These are phyloP conservation scores for Siniperca obscura DNA, from an alignment of 2,797 vertebrate genomes.

Conservation along the genomic window DNA sequence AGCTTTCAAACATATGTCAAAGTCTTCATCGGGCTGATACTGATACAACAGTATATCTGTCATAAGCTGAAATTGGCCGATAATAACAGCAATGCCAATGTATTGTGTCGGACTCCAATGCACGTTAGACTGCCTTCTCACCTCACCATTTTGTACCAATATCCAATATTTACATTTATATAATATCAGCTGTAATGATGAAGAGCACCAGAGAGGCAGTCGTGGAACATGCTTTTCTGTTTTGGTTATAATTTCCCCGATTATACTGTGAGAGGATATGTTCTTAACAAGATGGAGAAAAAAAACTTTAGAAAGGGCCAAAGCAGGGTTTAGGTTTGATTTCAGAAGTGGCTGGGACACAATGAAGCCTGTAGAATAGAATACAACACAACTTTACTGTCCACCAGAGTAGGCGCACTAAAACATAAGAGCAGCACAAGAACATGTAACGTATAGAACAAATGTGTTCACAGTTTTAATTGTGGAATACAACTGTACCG, in stretches of 20 bases:
- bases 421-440: background rate
- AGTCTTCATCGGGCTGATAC: background rate
- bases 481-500: no score
- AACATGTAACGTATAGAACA: background rate
- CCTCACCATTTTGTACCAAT: background rate
- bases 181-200: background rate
- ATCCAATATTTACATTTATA: background rate
- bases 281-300: conserved; percentile 1
- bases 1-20: background rate
- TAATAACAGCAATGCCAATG: background rate
- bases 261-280: background rate
- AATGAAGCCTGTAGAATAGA: background rate
- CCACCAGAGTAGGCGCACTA: background rate
- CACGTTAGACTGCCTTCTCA: background rate
- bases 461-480: no score
- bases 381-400: background rate
- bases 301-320: background rate
- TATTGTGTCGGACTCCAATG: background rate
- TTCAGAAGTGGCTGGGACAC: background rate
- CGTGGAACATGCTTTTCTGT: background rate
- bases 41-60: background rate
- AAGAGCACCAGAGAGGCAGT: background rate
- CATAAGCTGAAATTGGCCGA: background rate
- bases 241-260: background rate
- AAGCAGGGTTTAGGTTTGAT: background rate